phyloP scores from a whole-genome alignment of 2,797 vertebrate genomes.

The Pterois miles region DNA sequence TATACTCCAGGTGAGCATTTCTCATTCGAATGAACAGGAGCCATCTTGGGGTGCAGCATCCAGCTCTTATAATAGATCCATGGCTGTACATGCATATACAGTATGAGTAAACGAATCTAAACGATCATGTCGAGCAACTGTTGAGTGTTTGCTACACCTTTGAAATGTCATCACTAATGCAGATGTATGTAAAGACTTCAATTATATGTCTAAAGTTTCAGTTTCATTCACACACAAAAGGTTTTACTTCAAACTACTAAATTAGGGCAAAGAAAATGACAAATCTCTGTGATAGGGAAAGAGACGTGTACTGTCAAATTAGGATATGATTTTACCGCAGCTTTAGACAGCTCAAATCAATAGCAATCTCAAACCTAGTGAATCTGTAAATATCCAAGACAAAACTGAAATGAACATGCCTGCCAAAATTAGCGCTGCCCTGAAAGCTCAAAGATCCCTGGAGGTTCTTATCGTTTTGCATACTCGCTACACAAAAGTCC shows the following conservation, averaged over 20 bases:
- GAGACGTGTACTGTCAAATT: not conserved
- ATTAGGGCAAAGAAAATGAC: not conserved
- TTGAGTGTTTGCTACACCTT: not conserved
- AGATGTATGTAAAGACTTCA: too few relatives aligned
- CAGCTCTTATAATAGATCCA: too few relatives aligned
- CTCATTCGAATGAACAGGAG: too few relatives aligned
- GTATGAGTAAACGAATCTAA: too few relatives aligned
- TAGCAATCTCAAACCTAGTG: not conserved
- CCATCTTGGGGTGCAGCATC: too few relatives aligned
- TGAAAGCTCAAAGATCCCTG: conserved; percentile 23
- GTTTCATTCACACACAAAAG: not conserved
- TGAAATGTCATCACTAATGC: not conserved
- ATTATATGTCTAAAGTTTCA: too few relatives aligned
- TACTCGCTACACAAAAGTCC: conserved; percentile 41
- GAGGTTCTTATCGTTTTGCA: conserved; percentile 34
- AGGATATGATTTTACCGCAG: not conserved
- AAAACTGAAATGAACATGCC: conserved; percentile 12
- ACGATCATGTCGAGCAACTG: too few relatives aligned
- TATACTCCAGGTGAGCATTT: too few relatives aligned
- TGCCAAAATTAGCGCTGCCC: conserved; percentile 13
- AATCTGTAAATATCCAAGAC: not conserved
- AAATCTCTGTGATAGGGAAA: not conserved
- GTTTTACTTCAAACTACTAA: not conserved
- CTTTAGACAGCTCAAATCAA: not conserved
- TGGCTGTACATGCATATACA: too few relatives aligned